Conservation (phyloP, 2,797 vertebrate species). For the Sphenopsis melanotis region DNA sequence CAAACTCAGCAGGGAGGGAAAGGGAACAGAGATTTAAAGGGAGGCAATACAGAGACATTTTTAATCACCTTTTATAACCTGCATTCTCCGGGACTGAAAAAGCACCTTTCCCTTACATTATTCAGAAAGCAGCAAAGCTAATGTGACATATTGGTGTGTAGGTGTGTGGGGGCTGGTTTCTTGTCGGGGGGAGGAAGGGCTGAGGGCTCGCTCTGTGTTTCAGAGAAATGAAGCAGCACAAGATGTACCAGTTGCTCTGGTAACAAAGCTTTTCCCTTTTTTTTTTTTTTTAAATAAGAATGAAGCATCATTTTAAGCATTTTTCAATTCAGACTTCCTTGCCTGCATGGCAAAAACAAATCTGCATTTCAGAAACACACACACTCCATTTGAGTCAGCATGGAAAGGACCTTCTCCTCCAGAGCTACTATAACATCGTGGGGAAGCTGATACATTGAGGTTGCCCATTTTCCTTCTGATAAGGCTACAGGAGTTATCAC, state of each 20-base stretch:
- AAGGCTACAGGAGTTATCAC: neutral
- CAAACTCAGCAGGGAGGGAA: neutral
- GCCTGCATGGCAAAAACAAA: neutral
- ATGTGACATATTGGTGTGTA: conserved; percentile 58
- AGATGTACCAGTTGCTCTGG: conserved; percentile 67
- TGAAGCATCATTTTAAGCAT: conserved; percentile 21
- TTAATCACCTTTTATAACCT: conserved; percentile 15
- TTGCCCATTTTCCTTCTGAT: neutral
- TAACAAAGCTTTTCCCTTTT: conserved; percentile 42
- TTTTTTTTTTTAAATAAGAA: neutral
- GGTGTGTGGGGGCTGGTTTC: conserved; percentile 58
- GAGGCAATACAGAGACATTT: neutral
- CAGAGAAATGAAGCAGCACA: conserved; percentile 57
- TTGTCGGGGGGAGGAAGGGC: neutral
- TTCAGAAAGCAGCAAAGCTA: conserved; percentile 2
- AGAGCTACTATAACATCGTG: neutral
- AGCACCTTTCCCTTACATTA: neutral
- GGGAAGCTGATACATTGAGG: neutral
- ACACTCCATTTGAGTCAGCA: neutral
- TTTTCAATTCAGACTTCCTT: conserved; percentile 2
- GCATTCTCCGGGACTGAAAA: neutral
- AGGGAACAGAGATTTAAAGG: neutral
- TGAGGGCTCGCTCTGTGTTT: conserved; percentile 56
- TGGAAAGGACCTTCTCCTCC: neutral
- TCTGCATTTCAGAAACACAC: neutral